Conservation (phyloP, 2,888 invertebrate genomes). For the Drosophila setosimentum region DNA sequence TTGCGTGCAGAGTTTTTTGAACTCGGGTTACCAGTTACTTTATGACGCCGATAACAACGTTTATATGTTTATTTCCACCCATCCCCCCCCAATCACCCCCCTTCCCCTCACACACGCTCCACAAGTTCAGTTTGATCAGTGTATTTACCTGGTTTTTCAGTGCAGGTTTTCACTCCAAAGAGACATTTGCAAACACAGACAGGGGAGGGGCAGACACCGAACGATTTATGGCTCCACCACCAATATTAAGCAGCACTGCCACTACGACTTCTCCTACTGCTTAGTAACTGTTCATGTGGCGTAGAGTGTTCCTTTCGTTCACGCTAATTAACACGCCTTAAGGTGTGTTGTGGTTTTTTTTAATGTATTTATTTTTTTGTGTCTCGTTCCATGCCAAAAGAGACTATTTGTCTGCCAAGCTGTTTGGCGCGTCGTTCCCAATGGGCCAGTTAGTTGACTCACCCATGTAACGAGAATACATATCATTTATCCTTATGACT, state of each 20-base stretch:
- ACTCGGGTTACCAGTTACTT: slow-evolving; percentile 72
- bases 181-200: neutral
- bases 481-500: slow-evolving; percentile 70
- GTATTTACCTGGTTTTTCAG: slow-evolving; percentile 21
- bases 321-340: slow-evolving; percentile 50
- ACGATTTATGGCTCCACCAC: slow-evolving; percentile 66
- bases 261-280: neutral
- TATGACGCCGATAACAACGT: slow-evolving; percentile 53
- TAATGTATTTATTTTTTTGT: neutral
- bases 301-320: slow-evolving; percentile 9
- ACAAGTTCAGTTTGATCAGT: slow-evolving; percentile 22
- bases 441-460: slow-evolving; percentile 40
- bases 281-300: slow-evolving; percentile 36
- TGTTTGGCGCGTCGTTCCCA: slow-evolving; percentile 28
- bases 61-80: slow-evolving; percentile 7
- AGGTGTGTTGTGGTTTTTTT: slow-evolving; percentile 34
- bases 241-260: slow-evolving; percentile 53
- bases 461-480: slow-evolving; percentile 17
- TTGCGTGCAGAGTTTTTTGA: slow-evolving; percentile 68
- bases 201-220: slow-evolving; percentile 16
- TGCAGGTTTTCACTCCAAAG: slow-evolving; percentile 36
- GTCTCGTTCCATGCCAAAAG: neutral
- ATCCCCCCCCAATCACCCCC: neutral
- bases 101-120: neutral
- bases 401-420: slow-evolving; percentile 8